phyloP scores from a whole-genome alignment of 1,140 invertebrate species.

The Tetragonula clypearis region DNA sequence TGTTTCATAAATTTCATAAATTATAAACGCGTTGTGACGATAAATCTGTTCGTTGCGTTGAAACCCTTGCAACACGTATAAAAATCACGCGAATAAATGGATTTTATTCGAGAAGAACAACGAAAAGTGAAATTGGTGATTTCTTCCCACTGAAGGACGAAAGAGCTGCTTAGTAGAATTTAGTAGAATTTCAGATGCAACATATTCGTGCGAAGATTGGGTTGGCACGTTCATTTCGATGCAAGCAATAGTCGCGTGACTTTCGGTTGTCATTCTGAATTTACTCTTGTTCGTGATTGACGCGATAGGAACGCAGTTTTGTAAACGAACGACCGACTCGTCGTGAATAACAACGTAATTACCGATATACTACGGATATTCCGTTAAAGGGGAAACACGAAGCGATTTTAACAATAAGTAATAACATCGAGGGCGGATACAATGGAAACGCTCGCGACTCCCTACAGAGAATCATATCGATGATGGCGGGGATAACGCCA shows the following conservation, averaged over 20 bases:
- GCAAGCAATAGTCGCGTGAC: neutral
- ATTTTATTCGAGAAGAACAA: neutral
- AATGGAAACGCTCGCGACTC: neutral
- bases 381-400: neutral
- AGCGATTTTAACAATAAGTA: slow-evolving; percentile 8
- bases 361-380: neutral
- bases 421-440: neutral
- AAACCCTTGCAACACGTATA: neutral
- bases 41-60: neutral
- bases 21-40: too few species aligned
- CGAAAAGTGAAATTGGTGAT: too few species aligned
- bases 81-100: neutral
- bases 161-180: neutral
- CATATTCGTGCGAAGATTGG: neutral
- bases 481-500: neutral
- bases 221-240: neutral
- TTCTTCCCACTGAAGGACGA: neutral
- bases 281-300: neutral
- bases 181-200: neutral
- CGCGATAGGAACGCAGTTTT: neutral
- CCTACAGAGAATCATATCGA: neutral
- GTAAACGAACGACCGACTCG: neutral
- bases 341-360: neutral
- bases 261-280: neutral
- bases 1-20: too few species aligned